Evolutionary conservation across 1,140 invertebrate genomes (phyloP), one percentile per base, ranked within the genome.

Genomic region (Sitodiplosis mosellana): DNA sequence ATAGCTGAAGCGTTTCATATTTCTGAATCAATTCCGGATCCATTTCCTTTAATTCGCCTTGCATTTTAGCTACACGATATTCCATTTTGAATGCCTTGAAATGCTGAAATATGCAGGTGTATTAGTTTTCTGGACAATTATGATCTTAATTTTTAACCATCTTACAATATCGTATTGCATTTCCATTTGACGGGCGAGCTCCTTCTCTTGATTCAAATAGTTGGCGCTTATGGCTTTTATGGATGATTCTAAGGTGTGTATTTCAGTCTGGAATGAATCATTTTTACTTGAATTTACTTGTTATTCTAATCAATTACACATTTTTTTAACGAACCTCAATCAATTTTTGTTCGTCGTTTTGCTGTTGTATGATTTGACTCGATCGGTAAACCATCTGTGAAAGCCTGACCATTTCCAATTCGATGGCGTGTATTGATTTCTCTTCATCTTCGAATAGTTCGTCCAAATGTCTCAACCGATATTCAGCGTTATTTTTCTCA

Each of bases 401-500:
- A 18, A 60, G 51, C 14, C 59, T 52, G 14, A 54, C 47, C 21
- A 55, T 59, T 38, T 64, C 61, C 33, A 58, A 56, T 22, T 53
- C 53, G 2, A 63, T 53, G 45, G 14, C 38, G 48, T 2, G 58
- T 50, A 1, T 51, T 2, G 3, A 19, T 42, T 18, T 17, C 18
- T 52, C 4, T 48, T 45, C 22, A 60, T 45, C 46, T 44, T 58
- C 54, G 44, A 60, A 57, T 54, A 64, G 54, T 43, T 64, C 62
- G 12, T 64, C 62, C 0, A 64, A 48, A 17, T 61, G 59, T 14
- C 53, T 54, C 12, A 64, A 45, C 0, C 62, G 54, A 46, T 64
- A 54, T 37, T 57, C 53, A 10, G 60, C 58, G 45, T 55, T 55
- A 11, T 55, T 43, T 12, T 56, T 55, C 20, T 59, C 59, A 18